Base-by-base conservation (phyloP, 2,113 vertebrate species). In the Cinclus mexicanus region DNA sequence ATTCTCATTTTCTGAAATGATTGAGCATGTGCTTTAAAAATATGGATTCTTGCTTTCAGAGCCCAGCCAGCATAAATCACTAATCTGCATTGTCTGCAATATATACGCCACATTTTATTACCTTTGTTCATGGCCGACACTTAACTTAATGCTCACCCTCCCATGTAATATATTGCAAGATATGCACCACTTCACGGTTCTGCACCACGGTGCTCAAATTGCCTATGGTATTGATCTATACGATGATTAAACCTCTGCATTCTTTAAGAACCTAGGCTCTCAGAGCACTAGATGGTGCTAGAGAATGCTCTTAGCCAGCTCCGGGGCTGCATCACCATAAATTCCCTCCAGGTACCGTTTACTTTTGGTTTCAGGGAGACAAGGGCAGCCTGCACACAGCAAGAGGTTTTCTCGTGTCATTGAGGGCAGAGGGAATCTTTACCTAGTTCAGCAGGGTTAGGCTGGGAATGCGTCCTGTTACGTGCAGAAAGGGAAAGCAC, bases 211-310 rank as follows among this genome's bases (percentile, higher is more conserved):
- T 22, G n/a, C 85, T 95, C 83, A 47, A 78, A 75, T 25, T 86
- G 76, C 76, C 60, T 50, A 16, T 29, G 33, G 41, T 88, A 87
- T 92, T n/a, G 60, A 79, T 72, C 78, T 55, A 64, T 50, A 65
- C 1, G 52, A 70, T 75, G 61, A 87, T 77, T 85, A 88, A 83
- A 87, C 5, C 29, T 49, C 56, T 12, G 14, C 59, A 37, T 59
- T 93, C 68, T 67, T 71, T 24, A 64, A 39, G 76, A 87, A 65
- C 13, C 24, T 63, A 61, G 83, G 33, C n/a, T 50, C 49, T 76
- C 31, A 9, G 60, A 97, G 87, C 97, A 95, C 93, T 95, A 97
- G 97, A 91, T 96, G 97, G 97, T 95, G 91, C 95, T 95, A 95
- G 89, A 97, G 96, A 96, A 97, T 78, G 75, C 28, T 89, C 65